These are phyloP conservation scores for Poicephalus gulielmi DNA, from an alignment of 2,113 vertebrate species.

Conservation along the genomic window DNA sequence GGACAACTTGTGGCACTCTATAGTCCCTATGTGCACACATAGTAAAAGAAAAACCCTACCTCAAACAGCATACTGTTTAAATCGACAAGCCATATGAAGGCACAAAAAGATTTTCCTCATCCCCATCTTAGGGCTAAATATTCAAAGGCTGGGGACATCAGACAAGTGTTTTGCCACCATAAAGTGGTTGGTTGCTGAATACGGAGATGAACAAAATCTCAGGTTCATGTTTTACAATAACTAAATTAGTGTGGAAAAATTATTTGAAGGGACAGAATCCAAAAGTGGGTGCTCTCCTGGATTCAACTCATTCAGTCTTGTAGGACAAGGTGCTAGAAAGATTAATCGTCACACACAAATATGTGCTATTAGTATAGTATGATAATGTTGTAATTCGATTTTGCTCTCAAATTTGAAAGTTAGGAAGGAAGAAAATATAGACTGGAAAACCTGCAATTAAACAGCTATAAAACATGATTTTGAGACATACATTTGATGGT, in stretches of 20 bases:
- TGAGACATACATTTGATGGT: not conserved
- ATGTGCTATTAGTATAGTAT: not conserved
- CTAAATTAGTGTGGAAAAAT: not conserved
- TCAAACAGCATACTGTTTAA: slow-evolving; percentile 2
- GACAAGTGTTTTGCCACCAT: not conserved
- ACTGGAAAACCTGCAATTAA: not conserved
- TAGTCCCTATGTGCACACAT: not conserved
- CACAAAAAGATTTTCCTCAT: not conserved
- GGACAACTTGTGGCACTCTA: not conserved
- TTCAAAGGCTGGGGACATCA: not conserved
- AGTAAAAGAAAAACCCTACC: not conserved
- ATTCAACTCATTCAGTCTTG: not conserved
- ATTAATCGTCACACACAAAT: not conserved
- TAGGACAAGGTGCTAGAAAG: not conserved
- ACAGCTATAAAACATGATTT: not conserved
- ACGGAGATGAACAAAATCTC: not conserved
- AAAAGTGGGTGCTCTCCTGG: not conserved
- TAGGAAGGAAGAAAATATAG: not conserved
- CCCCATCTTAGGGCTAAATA: not conserved
- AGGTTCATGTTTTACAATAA: not conserved
- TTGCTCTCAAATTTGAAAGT: not conserved
- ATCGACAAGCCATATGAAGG: not conserved
- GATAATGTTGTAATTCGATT: not conserved
- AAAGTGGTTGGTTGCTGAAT: not conserved
- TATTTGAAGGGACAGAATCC: not conserved